Evolutionary conservation across 2,113 vertebrate species (phyloP), one percentile per base, ranked within the genome.

Genomic region (Periophthalmodon schlosseri): DNA sequence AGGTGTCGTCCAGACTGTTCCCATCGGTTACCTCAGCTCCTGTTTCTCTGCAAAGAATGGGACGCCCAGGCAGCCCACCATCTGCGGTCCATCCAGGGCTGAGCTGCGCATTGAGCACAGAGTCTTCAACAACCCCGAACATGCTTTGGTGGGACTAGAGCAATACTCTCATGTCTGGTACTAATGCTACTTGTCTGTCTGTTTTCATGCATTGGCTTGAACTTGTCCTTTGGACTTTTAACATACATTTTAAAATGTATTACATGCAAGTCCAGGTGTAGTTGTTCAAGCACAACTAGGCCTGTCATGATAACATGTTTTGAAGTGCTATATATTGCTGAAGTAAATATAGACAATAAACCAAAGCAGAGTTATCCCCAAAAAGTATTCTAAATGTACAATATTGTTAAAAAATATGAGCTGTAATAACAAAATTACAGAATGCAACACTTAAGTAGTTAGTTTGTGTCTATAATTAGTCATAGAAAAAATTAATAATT

Each of bases 131-230:
- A 97, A 97, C 87, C 95, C 95, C 0, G 93, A 94, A 11, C 96
- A 97, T 60, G 93, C 95, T 2, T 81, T 97, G 72, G 76, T 93
- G 61, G 96, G 96, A 13, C 90, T 97, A 68, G 91, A 96, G 34
- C 93, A 95, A 2, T 97, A 94, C 91, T 96, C 96, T 2, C 95
- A 97, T 73, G 93, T 97, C 73, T 97, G 96, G 96, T 96, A 91
- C 81, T 93, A 74, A n/a, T 39, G 23, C 57, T 57, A n/a, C n/a
- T 18, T 8, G 36, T 34, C 2, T 10, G 14, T 18, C 4, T 47
- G 39, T 20, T 6, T 13, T 10, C 24, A 5, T 34, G 24, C 13
- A 15, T 34, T 63, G 36, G 36, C 1, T 18, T 34, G 5, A 18
- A 34, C 4, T 15, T 49, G 4, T 49, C 49, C 18, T n/a, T 54